Base-by-base conservation (phyloP, 2,113 vertebrate genomes). In the Machaerirhynchus nigripectus region DNA sequence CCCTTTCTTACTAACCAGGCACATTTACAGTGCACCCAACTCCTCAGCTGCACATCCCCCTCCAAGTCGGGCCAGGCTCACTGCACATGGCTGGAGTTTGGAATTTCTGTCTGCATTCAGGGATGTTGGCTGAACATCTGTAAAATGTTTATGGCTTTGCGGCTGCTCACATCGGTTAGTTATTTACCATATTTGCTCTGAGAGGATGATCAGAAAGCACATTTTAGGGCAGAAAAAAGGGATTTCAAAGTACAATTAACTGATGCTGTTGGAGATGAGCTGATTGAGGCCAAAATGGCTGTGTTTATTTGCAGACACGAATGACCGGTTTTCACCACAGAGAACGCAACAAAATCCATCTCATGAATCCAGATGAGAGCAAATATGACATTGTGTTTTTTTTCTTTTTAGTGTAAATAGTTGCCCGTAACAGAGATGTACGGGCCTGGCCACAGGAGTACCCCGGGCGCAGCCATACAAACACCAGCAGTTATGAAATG, bases 161-260 rank as follows among this genome's bases (percentile, higher is more conserved):
- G 83, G 76, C 86, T 70, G 56, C 44, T 92, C 6, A 4, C 81
- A 70, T 12, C 49, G 88, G 88, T 91, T 92, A 74, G 87, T 96
- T 96, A 93, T 95, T 89, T 56, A 49, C 83, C 76, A 28, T 89
- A 89, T 92, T 90, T 87, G 73, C 69, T 84, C 71, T 61, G 93
- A 85, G 87, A 96, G 55, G 46, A 77, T 67, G 93, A 94, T 80
- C 75, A 87, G 93, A 63, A 85, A 76, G 85, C 71, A 20, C 71
- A 67, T 96, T 97, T 95, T 74, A 87, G 94, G 85, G 40, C 39
- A 86, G 87, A 52, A 91, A 92, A 86, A 75, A 21, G 33, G 39
- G 75, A 83, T 94, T 93, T 95, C 65, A 83, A 95, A 91, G 75
- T 93, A 93, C 95, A 95, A 93, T 96, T 96, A 96, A 93, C 91